Evolutionary conservation across 2,113 vertebrate species (phyloP), one percentile per base, ranked within the genome.

Genomic region (Glareola pratincola): DNA sequence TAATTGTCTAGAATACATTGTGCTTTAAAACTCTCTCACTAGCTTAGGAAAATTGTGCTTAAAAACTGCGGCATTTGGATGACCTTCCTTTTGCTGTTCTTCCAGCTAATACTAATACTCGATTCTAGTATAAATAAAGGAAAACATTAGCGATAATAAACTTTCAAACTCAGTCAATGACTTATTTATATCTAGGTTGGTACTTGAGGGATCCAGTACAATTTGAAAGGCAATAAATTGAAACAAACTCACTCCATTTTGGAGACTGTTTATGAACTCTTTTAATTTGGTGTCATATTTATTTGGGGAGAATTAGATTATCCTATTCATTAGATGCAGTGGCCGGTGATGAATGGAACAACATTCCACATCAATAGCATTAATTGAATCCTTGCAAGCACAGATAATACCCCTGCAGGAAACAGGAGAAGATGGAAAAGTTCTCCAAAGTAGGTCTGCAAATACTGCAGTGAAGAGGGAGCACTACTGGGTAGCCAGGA

Each of bases 231-330:
- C 81, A 97, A 94, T 96, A 96, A 94, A 97, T 85, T 93, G 90
- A 90, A 94, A 90, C 63, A 83, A 97, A 91, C 86, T 95, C 73
- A 73, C 81, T 95, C 62, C 34, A 10, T 91, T 96, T 95, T 95
- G 91, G 80, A 95, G 91, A 87, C 95, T 95, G 97, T 60, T 95
- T 90, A 90, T 96, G 96, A 92, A 93, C 74, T 75, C 96, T 97
- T 97, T 97, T 97, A 97, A 97, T 97, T 97, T 96, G 93, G 91
- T 97, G 94, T 96, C 84, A 76, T 97, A 95, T 97, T 96, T 95
- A 96, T 97, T 90, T 93, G 87, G 50, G 75, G 41, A 93, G 85
- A 97, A 97, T 97, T 94, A 94, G 90, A 97, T 97, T 95, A 95
- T 91, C 87, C 91, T 93, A 94, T 97, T 97, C 93, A 97, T 97